These are phyloP conservation scores for Crambe crambe DNA, from an alignment of 37 sponge, comb jelly and placozoan genomes.

Conservation along the genomic window DNA sequence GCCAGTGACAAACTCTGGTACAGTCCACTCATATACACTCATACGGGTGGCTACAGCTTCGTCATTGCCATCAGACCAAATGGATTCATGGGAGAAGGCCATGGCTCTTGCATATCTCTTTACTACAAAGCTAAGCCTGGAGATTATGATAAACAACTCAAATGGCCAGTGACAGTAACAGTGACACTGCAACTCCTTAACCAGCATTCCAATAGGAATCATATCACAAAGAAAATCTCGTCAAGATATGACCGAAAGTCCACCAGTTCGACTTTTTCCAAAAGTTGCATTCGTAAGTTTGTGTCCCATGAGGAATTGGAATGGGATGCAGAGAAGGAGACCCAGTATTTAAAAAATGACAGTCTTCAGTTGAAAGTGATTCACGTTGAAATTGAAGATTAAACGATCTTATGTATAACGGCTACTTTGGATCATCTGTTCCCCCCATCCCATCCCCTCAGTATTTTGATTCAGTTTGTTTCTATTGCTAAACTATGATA, in stretches of 20 bases:
- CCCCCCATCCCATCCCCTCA: no score
- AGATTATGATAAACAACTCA: neutral
- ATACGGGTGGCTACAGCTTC: neutral
- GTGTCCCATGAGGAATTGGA: neutral
- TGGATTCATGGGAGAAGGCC: neutral
- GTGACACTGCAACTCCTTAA: neutral
- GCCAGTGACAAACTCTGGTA: neutral
- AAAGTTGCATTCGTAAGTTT: no score
- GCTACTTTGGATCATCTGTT: no score
- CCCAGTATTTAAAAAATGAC: neutral
- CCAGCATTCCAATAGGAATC: neutral
- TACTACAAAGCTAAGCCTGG: neutral
- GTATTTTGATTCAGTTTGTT: no score
- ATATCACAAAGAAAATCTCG: neutral
- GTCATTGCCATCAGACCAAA: neutral
- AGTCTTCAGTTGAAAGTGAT: neutral
- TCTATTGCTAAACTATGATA: no score
- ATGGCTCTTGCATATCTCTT: neutral
- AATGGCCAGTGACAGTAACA: neutral
- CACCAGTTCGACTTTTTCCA: neutral
- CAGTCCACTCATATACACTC: neutral
- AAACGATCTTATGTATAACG: no score
- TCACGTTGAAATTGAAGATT: no score
- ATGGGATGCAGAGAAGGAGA: neutral
- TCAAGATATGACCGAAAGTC: neutral